Evolutionary conservation across 2,797 vertebrate species (phyloP).

Genomic region (Coregonus suidteri): DNA sequence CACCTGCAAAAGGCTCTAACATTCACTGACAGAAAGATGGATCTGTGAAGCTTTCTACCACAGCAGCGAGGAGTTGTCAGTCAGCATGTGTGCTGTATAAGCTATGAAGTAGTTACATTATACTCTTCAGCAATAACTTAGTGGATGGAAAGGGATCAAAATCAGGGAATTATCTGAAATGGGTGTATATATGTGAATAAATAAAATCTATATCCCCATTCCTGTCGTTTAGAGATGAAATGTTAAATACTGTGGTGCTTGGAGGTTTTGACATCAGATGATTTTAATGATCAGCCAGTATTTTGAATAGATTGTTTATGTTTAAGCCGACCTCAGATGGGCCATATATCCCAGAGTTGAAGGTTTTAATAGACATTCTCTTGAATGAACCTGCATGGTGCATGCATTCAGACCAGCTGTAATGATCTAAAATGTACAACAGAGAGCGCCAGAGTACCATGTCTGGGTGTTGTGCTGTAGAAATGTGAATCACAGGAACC

Average conservation of each 20-base stretch:
- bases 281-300: neutral
- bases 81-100: conserved; percentile 29
- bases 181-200: neutral
- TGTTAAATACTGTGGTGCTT: neutral
- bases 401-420: neutral
- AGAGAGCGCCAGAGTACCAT: conserved; percentile 43
- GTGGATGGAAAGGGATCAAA: conserved; percentile 17
- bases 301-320: neutral
- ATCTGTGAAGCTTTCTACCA: neutral
- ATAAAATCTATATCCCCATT: neutral
- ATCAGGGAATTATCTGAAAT: conserved; percentile 38
- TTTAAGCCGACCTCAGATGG: neutral
- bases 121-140: conserved; percentile 55
- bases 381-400: neutral
- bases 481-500: neutral
- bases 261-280: neutral
- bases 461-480: neutral
- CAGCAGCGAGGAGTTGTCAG: too few relatives aligned
- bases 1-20: neutral
- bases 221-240: neutral
- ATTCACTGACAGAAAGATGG: neutral
- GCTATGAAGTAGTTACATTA: conserved; percentile 37
- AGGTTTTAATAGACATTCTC: neutral
- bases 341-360: neutral
- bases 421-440: conserved; percentile 21